Percentiles rank a stretch among this genome's conserved stretches.
phyloP scores from a whole-genome alignment of 2,113 vertebrate genomes.

The Centrocercus urophasianus region DNA sequence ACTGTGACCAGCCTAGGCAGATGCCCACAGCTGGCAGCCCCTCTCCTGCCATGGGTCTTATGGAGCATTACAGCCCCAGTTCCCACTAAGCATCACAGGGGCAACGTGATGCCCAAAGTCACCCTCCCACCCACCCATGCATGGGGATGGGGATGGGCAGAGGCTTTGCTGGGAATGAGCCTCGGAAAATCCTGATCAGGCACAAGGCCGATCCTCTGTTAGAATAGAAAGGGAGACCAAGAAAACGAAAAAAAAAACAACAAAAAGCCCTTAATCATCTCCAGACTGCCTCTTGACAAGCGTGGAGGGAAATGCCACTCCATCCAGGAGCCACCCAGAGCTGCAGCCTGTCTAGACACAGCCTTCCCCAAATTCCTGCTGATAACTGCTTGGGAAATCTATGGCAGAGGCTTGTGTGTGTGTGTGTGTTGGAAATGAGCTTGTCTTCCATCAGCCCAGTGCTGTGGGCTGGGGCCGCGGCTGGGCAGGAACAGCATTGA shows the following conservation, averaged over 20 bases:
- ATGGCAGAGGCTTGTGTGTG: neutral
- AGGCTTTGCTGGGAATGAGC: rapidly evolving
- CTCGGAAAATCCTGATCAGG: neutral
- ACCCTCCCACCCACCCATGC: too few relatives aligned
- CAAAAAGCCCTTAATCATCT: slow-evolving; percentile 18
- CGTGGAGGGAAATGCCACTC: slow-evolving; percentile 42
- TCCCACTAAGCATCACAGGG: neutral
- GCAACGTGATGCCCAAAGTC: neutral
- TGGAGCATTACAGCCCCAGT: rapidly evolving
- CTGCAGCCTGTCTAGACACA: slow-evolving; percentile 77
- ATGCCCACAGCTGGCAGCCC: neutral
- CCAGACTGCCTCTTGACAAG: slow-evolving; percentile 61
- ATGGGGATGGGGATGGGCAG: neutral
- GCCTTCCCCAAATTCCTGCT: slow-evolving; percentile 45
- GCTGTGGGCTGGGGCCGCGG: neutral
- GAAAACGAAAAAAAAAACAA: neutral
- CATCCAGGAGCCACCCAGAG: slow-evolving; percentile 32
- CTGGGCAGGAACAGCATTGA: rapidly evolving
- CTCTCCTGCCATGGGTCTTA: rapidly evolving
- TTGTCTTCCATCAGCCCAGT: neutral
- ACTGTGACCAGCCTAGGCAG: neutral
- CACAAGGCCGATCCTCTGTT: neutral
- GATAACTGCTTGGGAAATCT: slow-evolving; percentile 36
- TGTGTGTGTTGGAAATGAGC: neutral
- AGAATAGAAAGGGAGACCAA: neutral